A percentile compares a stretch with the other conserved stretches of the same genome.
These are phyloP conservation scores for Tylochromis polylepis DNA, from an alignment of 2,113 vertebrate genomes.

Conservation along the genomic window DNA sequence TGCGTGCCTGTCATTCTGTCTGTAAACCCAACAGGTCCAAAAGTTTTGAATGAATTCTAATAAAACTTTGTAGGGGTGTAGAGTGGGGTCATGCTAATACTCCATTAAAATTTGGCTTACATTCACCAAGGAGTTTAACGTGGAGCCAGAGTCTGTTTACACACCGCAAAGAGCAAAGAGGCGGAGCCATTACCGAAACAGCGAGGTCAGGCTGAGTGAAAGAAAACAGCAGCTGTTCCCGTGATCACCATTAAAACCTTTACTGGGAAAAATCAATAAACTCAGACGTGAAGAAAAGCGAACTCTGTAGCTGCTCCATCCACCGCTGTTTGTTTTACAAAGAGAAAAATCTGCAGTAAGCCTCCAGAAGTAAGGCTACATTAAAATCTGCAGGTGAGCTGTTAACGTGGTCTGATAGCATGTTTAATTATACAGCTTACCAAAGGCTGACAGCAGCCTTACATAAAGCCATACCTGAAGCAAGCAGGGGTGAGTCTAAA, in stretches of 20 bases:
- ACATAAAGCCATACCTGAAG: background rate
- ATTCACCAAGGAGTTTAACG: background rate
- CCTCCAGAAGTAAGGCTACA: background rate
- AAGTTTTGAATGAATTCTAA: too few species aligned
- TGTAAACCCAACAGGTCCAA: too few species aligned
- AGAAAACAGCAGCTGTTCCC: background rate
- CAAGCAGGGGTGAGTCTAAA: background rate
- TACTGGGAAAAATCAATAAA: background rate
- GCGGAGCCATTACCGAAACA: background rate
- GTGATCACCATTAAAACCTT: background rate
- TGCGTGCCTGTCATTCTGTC: too few species aligned
- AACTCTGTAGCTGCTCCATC: background rate
- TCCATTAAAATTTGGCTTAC: background rate
- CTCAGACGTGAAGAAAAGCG: background rate
- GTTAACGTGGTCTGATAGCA: background rate
- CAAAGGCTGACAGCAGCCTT: background rate
- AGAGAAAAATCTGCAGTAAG: background rate
- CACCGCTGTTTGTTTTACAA: background rate
- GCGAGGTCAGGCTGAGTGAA: background rate
- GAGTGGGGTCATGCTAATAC: background rate
- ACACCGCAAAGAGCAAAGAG: background rate
- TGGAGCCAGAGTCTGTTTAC: background rate
- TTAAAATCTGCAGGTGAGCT: background rate
- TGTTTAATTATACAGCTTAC: background rate
- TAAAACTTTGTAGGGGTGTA: too few species aligned